Conservation (phyloP, 2,797 vertebrate species). For the Percopsis omiscomaycus region DNA sequence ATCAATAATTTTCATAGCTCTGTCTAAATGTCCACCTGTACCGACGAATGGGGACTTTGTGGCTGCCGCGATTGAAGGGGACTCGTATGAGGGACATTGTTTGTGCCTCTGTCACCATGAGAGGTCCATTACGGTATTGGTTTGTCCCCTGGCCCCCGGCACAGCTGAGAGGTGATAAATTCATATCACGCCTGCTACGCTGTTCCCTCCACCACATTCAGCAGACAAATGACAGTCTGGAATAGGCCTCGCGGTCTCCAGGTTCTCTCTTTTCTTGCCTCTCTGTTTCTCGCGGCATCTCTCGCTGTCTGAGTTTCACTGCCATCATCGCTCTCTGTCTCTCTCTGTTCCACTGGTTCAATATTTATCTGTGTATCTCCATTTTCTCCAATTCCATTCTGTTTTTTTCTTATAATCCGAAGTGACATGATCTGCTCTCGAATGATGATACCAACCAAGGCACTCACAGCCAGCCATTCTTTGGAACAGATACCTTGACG, state of each 20-base stretch:
- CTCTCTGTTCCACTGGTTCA: constrained; percentile 44
- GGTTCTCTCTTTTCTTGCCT: constrained; percentile 14
- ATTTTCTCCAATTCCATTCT: not conserved
- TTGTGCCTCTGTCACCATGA: constrained; percentile 55
- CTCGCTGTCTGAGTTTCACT: constrained; percentile 25
- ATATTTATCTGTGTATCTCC: constrained; percentile 54
- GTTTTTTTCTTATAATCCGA: no score
- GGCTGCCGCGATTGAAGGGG: constrained; percentile 28
- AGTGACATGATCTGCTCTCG: constrained; percentile 31
- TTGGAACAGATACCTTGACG: constrained; percentile 26
- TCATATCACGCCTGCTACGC: constrained; percentile 36
- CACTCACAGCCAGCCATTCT: constrained; percentile 56
- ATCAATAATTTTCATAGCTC: no score
- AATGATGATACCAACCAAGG: constrained; percentile 49
- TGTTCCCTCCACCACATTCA: constrained; percentile 34
- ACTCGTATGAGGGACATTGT: constrained; percentile 40
- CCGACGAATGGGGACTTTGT: not conserved
- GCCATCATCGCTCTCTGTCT: constrained; percentile 40
- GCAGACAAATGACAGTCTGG: constrained; percentile 42
- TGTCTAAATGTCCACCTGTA: no score
- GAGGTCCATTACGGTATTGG: constrained; percentile 54
- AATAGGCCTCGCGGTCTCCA: constrained; percentile 23
- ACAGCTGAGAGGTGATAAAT: constrained; percentile 47
- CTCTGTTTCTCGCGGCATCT: constrained; percentile 1
- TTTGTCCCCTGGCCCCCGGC: constrained; percentile 44